Conservation (phyloP, 2,888 invertebrate species). For the Caenorhabditis wallacei region DNA sequence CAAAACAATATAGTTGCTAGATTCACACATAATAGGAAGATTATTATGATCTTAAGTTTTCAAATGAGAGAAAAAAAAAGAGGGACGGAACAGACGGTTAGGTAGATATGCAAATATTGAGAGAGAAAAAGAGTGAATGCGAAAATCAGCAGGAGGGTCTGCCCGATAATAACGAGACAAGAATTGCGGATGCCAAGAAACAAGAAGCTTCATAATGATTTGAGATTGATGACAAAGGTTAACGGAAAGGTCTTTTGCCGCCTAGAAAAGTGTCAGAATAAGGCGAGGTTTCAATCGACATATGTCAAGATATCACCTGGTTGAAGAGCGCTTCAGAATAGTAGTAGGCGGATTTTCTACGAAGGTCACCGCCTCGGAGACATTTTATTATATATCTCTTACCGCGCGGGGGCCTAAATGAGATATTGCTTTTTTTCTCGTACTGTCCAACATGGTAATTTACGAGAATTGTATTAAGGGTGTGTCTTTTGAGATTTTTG, state of each 20-base stretch:
- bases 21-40: constrained; percentile 14
- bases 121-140: constrained; percentile 10
- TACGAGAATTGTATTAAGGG: constrained; percentile 31
- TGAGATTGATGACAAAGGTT: constrained; percentile 60
- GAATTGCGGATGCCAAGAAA: constrained; percentile 46
- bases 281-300: constrained; percentile 9
- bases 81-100: constrained; percentile 23
- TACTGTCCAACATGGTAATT: constrained; percentile 48
- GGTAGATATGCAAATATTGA: constrained; percentile 62
- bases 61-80: not conserved
- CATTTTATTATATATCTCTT: constrained; percentile 55
- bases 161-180: constrained; percentile 19
- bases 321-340: constrained; percentile 42
- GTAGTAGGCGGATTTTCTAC: constrained; percentile 58
- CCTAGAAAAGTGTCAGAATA: constrained; percentile 31
- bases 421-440: constrained; percentile 24
- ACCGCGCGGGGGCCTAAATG: constrained; percentile 12
- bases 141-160: constrained; percentile 30
- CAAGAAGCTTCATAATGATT: constrained; percentile 57
- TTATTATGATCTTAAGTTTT: constrained; percentile 1
- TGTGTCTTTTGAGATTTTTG: constrained; percentile 17
- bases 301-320: constrained; percentile 56
- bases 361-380: constrained; percentile 54
- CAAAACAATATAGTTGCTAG: constrained; percentile 16
- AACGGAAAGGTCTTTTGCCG: constrained; percentile 38